A percentile compares a stretch with the other conserved stretches of the same genome.
Evolutionary conservation across 2,113 vertebrate genomes (phyloP).

Genomic region (Anguilla japonica): DNA sequence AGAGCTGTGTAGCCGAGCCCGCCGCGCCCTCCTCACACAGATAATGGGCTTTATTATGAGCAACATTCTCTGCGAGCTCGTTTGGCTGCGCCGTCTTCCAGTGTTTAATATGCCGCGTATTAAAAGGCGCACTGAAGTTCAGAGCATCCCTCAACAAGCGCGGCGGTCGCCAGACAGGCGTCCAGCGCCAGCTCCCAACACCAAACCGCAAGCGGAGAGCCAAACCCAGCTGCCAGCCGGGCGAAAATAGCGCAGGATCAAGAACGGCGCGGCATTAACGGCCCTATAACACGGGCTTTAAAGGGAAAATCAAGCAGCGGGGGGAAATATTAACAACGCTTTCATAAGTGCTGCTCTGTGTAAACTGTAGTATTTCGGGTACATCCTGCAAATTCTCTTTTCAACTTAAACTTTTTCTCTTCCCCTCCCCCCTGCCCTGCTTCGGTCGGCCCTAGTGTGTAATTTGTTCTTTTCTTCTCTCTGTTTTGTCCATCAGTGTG

Average conservation of each 20-base stretch:
- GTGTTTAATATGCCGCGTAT: constrained; percentile 23
- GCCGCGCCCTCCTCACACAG: neutral
- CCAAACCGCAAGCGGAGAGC: constrained; percentile 7
- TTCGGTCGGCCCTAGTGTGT: neutral
- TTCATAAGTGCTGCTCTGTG: constrained; percentile 7
- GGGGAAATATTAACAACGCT: constrained; percentile 28
- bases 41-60: constrained; percentile 27
- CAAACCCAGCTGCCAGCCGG: constrained; percentile 11
- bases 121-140: constrained; percentile 27
- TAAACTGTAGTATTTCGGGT: neutral
- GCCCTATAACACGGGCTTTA: constrained; percentile 5
- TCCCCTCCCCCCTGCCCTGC: neutral
- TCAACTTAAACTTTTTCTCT: neutral
- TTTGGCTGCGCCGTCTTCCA: neutral
- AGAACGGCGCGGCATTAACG: constrained; percentile 16
- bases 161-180: neutral
- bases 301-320: constrained; percentile 7
- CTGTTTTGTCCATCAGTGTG: constrained; percentile 12
- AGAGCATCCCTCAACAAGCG: constrained; percentile 9
- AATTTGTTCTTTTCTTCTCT: neutral
- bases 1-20: neutral
- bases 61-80: constrained; percentile 5
- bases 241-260: constrained; percentile 20
- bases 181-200: neutral
- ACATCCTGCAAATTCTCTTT: neutral